phyloP scores from a whole-genome alignment of 2,797 vertebrate species.

The Distichodus sexfasciatus region DNA sequence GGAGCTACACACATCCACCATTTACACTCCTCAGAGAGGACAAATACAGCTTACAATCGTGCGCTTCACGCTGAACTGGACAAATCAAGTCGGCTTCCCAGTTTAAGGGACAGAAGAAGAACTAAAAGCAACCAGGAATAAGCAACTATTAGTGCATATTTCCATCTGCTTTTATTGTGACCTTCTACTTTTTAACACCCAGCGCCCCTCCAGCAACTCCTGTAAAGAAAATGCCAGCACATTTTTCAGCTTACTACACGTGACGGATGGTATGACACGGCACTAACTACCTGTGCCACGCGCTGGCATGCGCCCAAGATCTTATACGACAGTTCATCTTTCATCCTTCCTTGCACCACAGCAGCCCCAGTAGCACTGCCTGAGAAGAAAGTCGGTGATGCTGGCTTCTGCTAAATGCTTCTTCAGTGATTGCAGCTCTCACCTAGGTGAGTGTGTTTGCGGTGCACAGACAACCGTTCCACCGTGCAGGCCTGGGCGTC shows the following conservation, averaged over 20 bases:
- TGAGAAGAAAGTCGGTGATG: slow-evolving; percentile 10
- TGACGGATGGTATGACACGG: not conserved
- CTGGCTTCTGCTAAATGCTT: slow-evolving; percentile 27
- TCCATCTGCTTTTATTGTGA: not conserved
- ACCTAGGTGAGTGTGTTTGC: slow-evolving; percentile 47
- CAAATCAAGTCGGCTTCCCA: not conserved
- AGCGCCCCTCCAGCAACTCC: too few relatives aligned
- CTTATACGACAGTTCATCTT: not conserved
- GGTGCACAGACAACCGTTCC: slow-evolving; percentile 37
- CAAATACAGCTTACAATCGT: not conserved
- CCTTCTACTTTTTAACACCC: too few relatives aligned
- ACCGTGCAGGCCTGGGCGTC: slow-evolving; percentile 38
- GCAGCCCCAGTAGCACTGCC: not conserved
- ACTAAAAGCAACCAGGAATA: not conserved
- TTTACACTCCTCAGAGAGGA: not conserved
- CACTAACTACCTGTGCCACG: slow-evolving; percentile 2
- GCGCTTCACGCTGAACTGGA: not conserved
- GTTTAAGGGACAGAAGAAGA: not conserved
- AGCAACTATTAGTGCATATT: not conserved
- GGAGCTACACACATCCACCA: slow-evolving; percentile 17
- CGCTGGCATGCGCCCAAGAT: not conserved
- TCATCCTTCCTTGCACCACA: not conserved
- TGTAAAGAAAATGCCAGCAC: not conserved
- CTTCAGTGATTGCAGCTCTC: slow-evolving; percentile 38
- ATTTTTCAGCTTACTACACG: not conserved